phyloP scores from a whole-genome alignment of 2,113 vertebrate genomes.

The Nematolebias whitei region DNA sequence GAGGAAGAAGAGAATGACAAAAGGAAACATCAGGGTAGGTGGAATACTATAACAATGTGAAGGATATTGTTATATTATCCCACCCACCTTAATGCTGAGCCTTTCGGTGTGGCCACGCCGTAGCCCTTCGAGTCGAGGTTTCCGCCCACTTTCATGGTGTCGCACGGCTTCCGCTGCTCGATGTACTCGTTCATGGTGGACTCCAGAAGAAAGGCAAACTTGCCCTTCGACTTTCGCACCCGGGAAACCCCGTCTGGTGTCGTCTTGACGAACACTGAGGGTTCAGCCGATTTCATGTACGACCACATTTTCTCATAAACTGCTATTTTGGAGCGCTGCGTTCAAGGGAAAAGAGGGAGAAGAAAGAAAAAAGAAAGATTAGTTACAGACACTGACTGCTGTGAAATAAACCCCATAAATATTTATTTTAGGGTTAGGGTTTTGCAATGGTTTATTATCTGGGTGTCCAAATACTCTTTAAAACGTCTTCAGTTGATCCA shows the following conservation, averaged over 20 bases:
- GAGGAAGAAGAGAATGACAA: constrained; percentile 82
- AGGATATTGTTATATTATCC: constrained; percentile 99
- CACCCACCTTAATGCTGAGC: constrained; percentile 99
- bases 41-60: constrained; percentile 99
- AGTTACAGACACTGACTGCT: constrained; percentile 23
- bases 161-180: constrained; percentile 98
- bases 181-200: constrained; percentile 99
- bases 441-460: no score
- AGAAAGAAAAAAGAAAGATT: constrained; percentile 31
- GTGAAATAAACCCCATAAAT: neutral
- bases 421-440: no score
- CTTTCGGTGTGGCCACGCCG: constrained; percentile 99
- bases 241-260: constrained; percentile 95
- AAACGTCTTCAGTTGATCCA: no score
- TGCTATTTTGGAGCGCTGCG: constrained; percentile 96
- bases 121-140: constrained; percentile 99
- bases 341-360: constrained; percentile 54
- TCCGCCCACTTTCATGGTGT: constrained; percentile 99
- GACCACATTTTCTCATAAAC: constrained; percentile 99
- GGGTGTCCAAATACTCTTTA: no score
- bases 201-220: constrained; percentile 98
- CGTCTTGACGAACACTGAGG: constrained; percentile 98
- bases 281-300: constrained; percentile 99
- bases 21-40: constrained; percentile 98
- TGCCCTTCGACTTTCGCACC: constrained; percentile 98